Evolutionary conservation across 2,113 vertebrate species (phyloP).

Genomic region (Phrynocephalus versicolor): DNA sequence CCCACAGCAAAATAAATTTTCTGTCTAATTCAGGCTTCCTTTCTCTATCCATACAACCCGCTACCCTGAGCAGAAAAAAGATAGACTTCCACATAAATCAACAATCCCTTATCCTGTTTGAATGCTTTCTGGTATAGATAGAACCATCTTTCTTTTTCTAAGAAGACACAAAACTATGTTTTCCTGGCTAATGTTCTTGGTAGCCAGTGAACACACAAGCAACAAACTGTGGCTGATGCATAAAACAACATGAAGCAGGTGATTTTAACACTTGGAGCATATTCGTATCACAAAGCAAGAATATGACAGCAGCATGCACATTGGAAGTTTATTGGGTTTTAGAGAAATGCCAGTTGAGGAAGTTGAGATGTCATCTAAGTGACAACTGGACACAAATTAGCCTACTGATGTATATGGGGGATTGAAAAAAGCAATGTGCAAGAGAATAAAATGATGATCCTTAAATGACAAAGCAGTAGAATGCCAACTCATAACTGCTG

Average conservation of each 20-base stretch:
- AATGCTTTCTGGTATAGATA: background rate
- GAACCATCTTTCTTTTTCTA: background rate
- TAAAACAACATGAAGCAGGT: background rate
- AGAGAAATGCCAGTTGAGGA: slow-evolving; percentile 31
- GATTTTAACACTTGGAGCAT: slow-evolving; percentile 17
- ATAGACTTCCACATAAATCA: background rate
- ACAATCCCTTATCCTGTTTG: background rate
- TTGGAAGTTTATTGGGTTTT: slow-evolving; percentile 19
- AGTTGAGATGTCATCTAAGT: background rate
- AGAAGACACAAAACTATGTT: background rate
- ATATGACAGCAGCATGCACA: slow-evolving; percentile 12
- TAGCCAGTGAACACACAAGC: slow-evolving; percentile 8
- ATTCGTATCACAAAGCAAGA: background rate
- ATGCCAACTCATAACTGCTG: background rate
- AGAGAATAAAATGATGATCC: background rate
- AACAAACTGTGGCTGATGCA: background rate
- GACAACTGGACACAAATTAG: slow-evolving; percentile 6
- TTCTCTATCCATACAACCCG: background rate
- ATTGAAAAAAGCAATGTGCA: background rate
- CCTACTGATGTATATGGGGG: background rate
- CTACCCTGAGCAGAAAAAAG: background rate
- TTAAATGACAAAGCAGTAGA: background rate
- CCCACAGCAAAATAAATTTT: too few relatives aligned
- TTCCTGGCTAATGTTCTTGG: slow-evolving; percentile 9
- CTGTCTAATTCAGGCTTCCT: background rate